Base-by-base conservation (phyloP, 2,888 invertebrate genomes). In the Mongoloraphidia duomilia region DNA sequence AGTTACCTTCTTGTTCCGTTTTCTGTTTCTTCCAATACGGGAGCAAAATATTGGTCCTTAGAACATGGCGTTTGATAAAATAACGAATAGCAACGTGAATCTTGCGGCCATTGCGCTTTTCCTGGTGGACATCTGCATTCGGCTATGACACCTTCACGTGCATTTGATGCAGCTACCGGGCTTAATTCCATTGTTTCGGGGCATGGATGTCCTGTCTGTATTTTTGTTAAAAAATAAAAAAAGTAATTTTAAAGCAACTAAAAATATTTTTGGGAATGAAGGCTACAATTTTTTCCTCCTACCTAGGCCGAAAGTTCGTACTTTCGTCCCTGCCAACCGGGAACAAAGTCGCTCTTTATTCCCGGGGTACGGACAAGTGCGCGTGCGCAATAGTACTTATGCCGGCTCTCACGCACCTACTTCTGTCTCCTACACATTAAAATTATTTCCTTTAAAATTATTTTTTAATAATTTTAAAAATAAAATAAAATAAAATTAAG, bases 101-200 rank as follows among this genome's bases (percentile, higher is more conserved):
- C 80, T 50, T 74, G 69, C 0, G 79, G 75, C 52, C 80, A 77
- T 58, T 84, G 80, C 0, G 84, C 86, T 0, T 82, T 83, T 36
- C 83, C 81, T 0, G 88, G 88, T 0, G 89, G 88, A 60, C 89
- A 90, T 55, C 82, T 78, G 66, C 89, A 90, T 63, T 86, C 84
- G 0, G 88, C 86, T 0, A 77, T 72, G 2, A 79, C 77, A 14
- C 75, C 67, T 49, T 69, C 75, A 59, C 64, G 75, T 64, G 72
- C 71, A 63, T 35, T 66, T 59, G 52, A 65, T 8, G 55, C 62
- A 3, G 64, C 62, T 2, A 69, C 75, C 1, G 87, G 86, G 54
- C 82, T 81, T 34, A 90, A 66, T 66, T 90, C 90, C 77, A 88
- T 88, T 9, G 84, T 86, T 0, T 84, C 83, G 0, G 87, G 84